Conservation (phyloP, 2,888 invertebrate genomes). For the Chromoteleia sp. region DNA sequence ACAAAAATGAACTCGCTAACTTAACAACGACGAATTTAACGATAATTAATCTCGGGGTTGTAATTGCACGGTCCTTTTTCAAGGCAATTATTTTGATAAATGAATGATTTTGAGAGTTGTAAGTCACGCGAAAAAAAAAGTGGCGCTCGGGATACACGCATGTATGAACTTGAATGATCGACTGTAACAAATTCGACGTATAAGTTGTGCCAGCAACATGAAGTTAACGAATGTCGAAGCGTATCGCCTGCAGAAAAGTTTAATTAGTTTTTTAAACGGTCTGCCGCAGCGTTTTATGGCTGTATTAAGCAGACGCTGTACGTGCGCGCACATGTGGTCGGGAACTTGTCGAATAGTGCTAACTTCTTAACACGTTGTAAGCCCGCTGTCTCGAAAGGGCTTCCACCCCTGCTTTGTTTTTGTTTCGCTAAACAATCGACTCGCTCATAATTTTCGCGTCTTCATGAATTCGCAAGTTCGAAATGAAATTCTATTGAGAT, state of each 20-base stretch:
- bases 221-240: conserved; percentile 72
- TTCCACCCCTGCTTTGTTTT: conserved; percentile 45
- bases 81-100: conserved; percentile 62
- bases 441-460: conserved; percentile 52
- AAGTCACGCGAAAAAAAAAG: conserved; percentile 55
- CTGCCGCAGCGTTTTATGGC: conserved; percentile 71
- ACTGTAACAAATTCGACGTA: conserved; percentile 71
- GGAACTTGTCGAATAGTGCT: conserved; percentile 67
- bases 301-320: conserved; percentile 69
- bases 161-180: conserved; percentile 69
- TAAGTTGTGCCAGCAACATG: conserved; percentile 67
- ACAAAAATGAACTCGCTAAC: conserved; percentile 15
- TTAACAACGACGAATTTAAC: conserved; percentile 39
- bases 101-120: conserved; percentile 61
- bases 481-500: conserved; percentile 39
- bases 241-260: conserved; percentile 72
- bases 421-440: conserved; percentile 59
- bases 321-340: conserved; percentile 68
- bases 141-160: conserved; percentile 52
- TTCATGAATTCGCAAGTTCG: conserved; percentile 50
- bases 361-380: conserved; percentile 70
- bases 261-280: conserved; percentile 72
- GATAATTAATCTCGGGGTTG: conserved; percentile 45
- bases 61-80: conserved; percentile 28
- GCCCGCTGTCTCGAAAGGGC: conserved; percentile 51